Evolutionary conservation across 2,888 invertebrate genomes (phyloP).

Genomic region (Heteromurus nitidus): DNA sequence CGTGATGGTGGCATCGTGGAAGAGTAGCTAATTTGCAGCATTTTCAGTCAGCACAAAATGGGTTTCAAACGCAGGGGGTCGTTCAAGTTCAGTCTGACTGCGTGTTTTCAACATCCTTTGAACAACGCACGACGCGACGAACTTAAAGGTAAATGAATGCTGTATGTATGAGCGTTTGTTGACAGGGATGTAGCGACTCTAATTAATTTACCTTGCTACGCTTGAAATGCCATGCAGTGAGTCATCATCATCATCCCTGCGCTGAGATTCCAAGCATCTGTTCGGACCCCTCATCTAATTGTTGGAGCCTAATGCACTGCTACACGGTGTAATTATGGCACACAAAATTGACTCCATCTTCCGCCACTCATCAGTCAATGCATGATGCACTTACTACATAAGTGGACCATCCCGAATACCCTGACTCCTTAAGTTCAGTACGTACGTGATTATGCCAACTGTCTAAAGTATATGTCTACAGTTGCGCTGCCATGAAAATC

Average conservation of each 20-base stretch:
- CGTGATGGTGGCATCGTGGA: neutral
- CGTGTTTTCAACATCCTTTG: neutral
- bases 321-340: too few relatives aligned
- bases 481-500: too few relatives aligned
- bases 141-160: neutral
- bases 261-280: slow-evolving; percentile 1
- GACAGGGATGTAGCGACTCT: slow-evolving; percentile 14
- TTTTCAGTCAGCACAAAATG: neutral
- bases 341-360: too few relatives aligned
- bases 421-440: too few relatives aligned
- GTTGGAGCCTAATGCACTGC: too few relatives aligned
- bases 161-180: neutral
- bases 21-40: neutral
- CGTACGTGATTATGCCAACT: too few relatives aligned
- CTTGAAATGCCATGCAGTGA: slow-evolving; percentile 40
- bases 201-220: slow-evolving; percentile 61
- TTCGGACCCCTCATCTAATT: neutral
- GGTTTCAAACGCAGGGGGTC: too few relatives aligned
- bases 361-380: too few relatives aligned
- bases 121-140: neutral
- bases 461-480: too few relatives aligned
- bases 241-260: slow-evolving; percentile 17
- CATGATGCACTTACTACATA: too few relatives aligned
- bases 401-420: too few relatives aligned
- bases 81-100: neutral